These are phyloP conservation scores for Nephrotoma flavescens DNA, from an alignment of 2,888 invertebrate genomes.

Conservation along the genomic window DNA sequence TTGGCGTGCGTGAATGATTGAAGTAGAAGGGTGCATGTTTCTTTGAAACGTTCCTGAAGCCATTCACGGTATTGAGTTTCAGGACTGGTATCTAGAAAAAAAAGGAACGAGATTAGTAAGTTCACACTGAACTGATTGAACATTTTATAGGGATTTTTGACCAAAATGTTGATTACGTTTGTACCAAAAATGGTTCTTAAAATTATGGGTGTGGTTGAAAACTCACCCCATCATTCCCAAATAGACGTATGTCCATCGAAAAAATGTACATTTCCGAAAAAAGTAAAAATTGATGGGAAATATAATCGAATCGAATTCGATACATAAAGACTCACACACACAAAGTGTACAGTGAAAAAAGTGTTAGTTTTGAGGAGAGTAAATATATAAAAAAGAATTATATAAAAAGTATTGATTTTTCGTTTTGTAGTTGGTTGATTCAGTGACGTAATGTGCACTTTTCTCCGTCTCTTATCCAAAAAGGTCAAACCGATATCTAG, in stretches of 20 bases:
- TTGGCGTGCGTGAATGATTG: slow-evolving; percentile 40
- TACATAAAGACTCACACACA: background rate
- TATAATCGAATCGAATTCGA: background rate
- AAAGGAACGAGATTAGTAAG: background rate
- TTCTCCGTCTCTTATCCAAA: background rate
- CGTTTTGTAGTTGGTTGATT: background rate
- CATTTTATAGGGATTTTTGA: too few species aligned
- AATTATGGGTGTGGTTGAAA: background rate
- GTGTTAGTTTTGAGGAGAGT: background rate
- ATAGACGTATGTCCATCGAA: background rate
- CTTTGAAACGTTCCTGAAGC: slow-evolving; percentile 54
- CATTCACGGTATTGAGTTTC: slow-evolving; percentile 51
- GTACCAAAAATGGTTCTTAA: background rate
- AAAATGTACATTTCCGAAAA: background rate
- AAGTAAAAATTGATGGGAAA: background rate
- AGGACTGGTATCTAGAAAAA: slow-evolving; percentile 33
- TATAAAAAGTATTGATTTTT: background rate
- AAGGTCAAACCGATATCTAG: background rate
- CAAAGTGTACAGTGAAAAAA: background rate
- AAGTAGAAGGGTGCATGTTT: slow-evolving; percentile 43
- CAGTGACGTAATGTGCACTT: background rate
- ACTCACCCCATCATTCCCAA: background rate
- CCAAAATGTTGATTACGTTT: too few species aligned
- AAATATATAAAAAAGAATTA: background rate
- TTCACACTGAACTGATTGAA: too few species aligned